A percentile compares a stretch with the other conserved stretches of the same genome.
phyloP scores from a whole-genome alignment of 2,797 vertebrate species.

The Calcarius lapponicus region DNA sequence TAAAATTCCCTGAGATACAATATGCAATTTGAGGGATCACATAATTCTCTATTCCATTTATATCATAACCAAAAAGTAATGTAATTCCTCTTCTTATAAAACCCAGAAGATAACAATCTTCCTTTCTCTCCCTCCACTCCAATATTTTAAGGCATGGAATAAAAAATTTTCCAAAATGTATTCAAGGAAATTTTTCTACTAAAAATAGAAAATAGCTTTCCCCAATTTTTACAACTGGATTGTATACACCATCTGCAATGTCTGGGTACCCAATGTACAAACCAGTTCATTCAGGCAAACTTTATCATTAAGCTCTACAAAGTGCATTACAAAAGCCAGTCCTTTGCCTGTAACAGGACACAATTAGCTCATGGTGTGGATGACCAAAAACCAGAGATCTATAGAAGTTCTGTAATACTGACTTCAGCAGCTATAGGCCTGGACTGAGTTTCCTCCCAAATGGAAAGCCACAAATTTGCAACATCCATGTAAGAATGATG shows the following conservation, averaged over 20 bases:
- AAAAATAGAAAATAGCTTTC: not conserved
- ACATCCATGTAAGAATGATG: rapidly evolving
- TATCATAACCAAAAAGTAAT: not conserved
- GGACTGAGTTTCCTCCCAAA: not conserved
- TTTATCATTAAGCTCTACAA: not conserved
- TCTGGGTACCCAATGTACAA: not conserved
- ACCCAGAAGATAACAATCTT: not conserved
- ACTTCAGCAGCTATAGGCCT: not conserved
- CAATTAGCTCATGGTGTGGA: not conserved
- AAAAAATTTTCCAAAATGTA: not conserved
- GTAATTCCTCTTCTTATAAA: not conserved
- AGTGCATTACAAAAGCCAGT: not conserved
- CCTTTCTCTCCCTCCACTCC: not conserved
- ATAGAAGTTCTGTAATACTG: not conserved
- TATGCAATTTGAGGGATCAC: not conserved
- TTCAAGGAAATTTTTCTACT: not conserved
- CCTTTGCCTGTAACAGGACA: not conserved
- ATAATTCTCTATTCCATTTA: not conserved
- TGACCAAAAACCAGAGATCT: not conserved
- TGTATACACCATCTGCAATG: not conserved
- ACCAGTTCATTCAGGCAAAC: not conserved
- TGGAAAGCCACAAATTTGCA: not conserved
- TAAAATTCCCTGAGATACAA: conserved; percentile 72
- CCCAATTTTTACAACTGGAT: not conserved
- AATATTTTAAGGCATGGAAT: not conserved